Conservation (phyloP, 1,140 invertebrate species). For the Brachionus calyciflorus region DNA sequence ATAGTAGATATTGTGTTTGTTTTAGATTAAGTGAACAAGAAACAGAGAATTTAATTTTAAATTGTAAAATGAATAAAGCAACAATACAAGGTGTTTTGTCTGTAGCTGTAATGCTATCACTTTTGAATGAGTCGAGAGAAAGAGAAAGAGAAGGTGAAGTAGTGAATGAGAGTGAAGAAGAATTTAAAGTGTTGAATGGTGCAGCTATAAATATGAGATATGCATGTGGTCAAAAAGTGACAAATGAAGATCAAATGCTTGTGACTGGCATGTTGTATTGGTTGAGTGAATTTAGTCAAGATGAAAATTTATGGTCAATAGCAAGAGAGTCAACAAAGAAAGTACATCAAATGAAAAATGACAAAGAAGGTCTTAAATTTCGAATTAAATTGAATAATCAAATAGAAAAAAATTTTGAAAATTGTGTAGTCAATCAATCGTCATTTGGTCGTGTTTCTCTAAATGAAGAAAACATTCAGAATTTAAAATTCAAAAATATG, state of each 20-base stretch:
- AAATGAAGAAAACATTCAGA: neutral
- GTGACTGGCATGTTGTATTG: neutral
- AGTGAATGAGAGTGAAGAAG: no score
- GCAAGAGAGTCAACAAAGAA: neutral
- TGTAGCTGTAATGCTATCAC: constrained; percentile 3
- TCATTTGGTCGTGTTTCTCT: no score
- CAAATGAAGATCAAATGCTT: constrained; percentile 2
- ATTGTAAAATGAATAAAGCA: no score
- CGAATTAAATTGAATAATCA: neutral
- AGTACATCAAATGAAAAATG: constrained; percentile 17
- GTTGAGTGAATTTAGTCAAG: neutral
- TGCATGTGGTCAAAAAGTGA: neutral
- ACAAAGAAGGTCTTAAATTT: neutral
- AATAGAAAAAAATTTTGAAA: no score
- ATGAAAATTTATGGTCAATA: constrained; percentile 6
- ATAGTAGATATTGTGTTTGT: neutral
- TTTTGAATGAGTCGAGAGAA: neutral
- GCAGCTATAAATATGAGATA: constrained; percentile 4
- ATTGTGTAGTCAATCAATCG: no score
- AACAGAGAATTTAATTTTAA: neutral
- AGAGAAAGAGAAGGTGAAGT: no score
- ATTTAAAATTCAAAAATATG: constrained; percentile 12
- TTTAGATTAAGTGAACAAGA: neutral
- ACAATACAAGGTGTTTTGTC: constrained; percentile 2
- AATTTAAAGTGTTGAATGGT: neutral